A percentile compares a stretch with the other conserved stretches of the same genome.
Evolutionary conservation across 2,888 invertebrate species (phyloP).

Genomic region (Lissocephala sabroskyi): DNA sequence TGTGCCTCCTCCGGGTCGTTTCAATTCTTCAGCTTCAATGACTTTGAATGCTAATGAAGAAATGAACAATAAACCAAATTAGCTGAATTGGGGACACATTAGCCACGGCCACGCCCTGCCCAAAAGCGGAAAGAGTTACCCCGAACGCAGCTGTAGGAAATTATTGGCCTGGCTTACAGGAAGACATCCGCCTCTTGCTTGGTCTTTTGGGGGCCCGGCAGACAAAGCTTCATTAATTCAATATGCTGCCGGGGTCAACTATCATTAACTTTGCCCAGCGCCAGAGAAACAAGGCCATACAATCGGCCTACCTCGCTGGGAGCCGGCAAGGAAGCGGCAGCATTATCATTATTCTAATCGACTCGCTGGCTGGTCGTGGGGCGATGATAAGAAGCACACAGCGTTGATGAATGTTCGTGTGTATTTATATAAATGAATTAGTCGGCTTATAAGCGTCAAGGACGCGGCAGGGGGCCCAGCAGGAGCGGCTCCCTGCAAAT

Average conservation of each 20-base stretch:
- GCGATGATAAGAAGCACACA: conserved; percentile 13
- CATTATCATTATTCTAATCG: conserved; percentile 43
- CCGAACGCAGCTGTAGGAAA: not conserved
- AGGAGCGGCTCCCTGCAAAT: too few relatives aligned
- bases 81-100: too few relatives aligned
- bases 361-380: conserved; percentile 4
- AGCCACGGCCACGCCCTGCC: too few relatives aligned
- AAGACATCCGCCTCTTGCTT: too few relatives aligned
- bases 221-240: conserved; percentile 47
- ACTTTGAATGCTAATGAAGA: too few relatives aligned
- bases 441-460: conserved; percentile 51
- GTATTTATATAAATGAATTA: conserved; percentile 57
- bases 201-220: too few relatives aligned
- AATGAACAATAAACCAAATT: too few relatives aligned
- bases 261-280: conserved; percentile 28
- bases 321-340: conserved; percentile 20
- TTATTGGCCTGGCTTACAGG: not conserved
- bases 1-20: too few relatives aligned
- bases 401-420: conserved; percentile 16
- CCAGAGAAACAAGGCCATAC: conserved; percentile 10
- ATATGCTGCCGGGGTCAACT: conserved; percentile 31
- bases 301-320: not conserved
- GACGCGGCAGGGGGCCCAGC: too few relatives aligned
- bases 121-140: conserved; percentile 7
- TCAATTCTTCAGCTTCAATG: too few relatives aligned